These are phyloP conservation scores for Takifugu bimaculatus DNA, from an alignment of 2,113 vertebrate species.

Conservation along the genomic window DNA sequence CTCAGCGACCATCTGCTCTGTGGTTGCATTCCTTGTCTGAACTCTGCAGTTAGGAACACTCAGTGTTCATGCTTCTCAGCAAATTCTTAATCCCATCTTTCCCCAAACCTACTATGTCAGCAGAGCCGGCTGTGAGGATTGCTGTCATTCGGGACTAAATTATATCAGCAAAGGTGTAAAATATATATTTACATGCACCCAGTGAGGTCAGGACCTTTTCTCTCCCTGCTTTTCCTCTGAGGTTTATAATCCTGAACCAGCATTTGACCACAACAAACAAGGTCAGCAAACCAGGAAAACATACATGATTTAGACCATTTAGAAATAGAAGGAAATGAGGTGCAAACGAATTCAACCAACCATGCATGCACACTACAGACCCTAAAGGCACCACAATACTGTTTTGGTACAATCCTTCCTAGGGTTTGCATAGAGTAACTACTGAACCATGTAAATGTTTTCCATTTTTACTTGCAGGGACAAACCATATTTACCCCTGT, in stretches of 20 bases:
- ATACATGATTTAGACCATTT: constrained; percentile 10
- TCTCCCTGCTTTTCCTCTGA: neutral
- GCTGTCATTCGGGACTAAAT: neutral
- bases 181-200: constrained; percentile 1
- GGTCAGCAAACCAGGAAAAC: constrained; percentile 14
- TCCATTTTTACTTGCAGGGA: neutral
- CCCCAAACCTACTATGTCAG: constrained; percentile 7
- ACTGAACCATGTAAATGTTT: neutral
- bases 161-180: constrained; percentile 15
- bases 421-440: neutral
- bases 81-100: constrained; percentile 11
- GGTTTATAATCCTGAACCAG: constrained; percentile 4
- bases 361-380: neutral
- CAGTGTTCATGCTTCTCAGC: constrained; percentile 30
- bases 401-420: neutral
- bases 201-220: constrained; percentile 7
- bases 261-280: constrained; percentile 21
- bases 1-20: constrained; percentile 24
- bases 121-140: neutral
- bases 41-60: constrained; percentile 25
- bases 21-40: constrained; percentile 17
- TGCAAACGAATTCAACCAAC: neutral
- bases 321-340: constrained; percentile 9
- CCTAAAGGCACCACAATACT: neutral
- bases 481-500: neutral